Evolutionary conservation across 2,888 invertebrate species (phyloP).

Genomic region (Bhutanitis thaidina): DNA sequence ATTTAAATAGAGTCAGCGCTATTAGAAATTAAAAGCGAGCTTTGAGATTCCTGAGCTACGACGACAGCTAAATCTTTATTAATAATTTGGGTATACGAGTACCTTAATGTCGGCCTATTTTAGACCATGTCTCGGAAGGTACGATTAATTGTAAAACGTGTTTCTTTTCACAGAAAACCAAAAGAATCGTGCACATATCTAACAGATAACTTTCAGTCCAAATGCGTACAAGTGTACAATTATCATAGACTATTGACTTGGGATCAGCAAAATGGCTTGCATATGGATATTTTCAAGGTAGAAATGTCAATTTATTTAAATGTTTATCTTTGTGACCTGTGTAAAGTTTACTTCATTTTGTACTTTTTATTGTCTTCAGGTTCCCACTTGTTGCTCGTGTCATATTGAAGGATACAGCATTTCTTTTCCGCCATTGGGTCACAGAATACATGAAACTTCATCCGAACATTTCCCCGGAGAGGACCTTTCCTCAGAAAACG

Average conservation of each 20-base stretch:
- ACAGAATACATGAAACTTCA: constrained; percentile 69
- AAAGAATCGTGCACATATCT: constrained; percentile 88
- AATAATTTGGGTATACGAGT: too few relatives aligned
- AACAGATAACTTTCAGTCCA: constrained; percentile 88
- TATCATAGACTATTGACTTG: constrained; percentile 90
- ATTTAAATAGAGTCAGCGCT: too few relatives aligned
- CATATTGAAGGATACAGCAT: constrained; percentile 88
- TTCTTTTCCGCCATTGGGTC: constrained; percentile 82
- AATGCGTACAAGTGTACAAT: constrained; percentile 90
- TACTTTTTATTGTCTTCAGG: constrained; percentile 52
- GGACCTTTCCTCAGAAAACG: constrained; percentile 71
- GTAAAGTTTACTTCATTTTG: not conserved
- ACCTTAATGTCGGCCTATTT: too few relatives aligned
- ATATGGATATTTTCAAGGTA: constrained; percentile 92
- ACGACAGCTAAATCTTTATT: too few relatives aligned
- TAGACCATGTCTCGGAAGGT: too few relatives aligned
- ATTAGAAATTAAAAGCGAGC: too few relatives aligned
- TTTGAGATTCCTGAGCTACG: too few relatives aligned
- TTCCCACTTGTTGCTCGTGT: constrained; percentile 90
- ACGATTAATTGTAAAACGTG: too few relatives aligned
- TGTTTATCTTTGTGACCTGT: not conserved
- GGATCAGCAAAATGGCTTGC: constrained; percentile 88
- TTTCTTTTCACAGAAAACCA: constrained; percentile 80
- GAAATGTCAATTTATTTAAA: not conserved
- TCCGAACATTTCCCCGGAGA: constrained; percentile 80